phyloP scores from a whole-genome alignment of 2,113 vertebrate species.

The Psephotus haematonotus region DNA sequence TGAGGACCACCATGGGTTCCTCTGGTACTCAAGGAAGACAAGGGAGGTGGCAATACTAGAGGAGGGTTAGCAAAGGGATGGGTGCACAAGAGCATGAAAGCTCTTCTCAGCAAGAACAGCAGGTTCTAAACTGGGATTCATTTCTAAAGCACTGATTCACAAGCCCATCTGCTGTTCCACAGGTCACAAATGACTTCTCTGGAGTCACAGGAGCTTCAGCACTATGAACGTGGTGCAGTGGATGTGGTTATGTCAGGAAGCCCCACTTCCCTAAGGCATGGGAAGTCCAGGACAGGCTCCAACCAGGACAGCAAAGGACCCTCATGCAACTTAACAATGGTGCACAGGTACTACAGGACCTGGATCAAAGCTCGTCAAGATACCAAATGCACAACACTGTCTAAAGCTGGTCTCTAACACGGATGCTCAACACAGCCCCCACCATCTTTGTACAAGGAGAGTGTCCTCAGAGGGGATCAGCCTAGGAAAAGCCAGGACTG shows the following conservation, averaged over 20 bases:
- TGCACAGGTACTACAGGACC: not conserved
- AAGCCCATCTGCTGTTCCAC: not conserved
- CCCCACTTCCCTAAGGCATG: rapidly evolving
- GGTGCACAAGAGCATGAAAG: not conserved
- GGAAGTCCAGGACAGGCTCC: not conserved
- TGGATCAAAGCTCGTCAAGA: not conserved
- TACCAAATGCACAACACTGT: not conserved
- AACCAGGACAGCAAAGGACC: not conserved
- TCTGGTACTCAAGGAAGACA: not conserved
- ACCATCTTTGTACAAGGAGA: not conserved
- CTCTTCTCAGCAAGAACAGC: not conserved
- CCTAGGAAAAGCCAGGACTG: not conserved
- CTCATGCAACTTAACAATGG: rapidly evolving
- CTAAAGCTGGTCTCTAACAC: not conserved
- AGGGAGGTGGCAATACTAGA: not conserved
- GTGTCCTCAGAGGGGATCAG: not conserved
- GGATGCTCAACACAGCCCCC: rapidly evolving
- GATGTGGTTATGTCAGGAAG: not conserved
- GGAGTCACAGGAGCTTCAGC: not conserved
- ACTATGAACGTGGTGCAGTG: not conserved
- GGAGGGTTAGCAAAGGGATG: not conserved
- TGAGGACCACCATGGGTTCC: not conserved
- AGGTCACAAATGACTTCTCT: not conserved
- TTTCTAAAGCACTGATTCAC: not conserved
- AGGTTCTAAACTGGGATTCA: not conserved